Conservation (phyloP, 1,140 invertebrate genomes). For the Trichogramma pretiosum region DNA sequence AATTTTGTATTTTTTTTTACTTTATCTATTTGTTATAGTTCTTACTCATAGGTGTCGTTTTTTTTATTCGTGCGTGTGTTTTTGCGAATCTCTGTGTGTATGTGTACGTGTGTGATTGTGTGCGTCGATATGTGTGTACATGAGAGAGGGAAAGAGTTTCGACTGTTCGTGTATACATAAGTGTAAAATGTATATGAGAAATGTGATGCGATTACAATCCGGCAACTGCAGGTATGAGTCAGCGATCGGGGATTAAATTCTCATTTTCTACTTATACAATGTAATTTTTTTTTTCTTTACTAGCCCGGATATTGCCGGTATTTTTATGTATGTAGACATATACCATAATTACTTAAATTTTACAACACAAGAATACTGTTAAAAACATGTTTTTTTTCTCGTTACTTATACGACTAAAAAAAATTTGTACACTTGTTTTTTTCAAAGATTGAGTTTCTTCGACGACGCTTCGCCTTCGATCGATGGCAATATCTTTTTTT, state of each 20-base stretch:
- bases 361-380: conserved; percentile 45
- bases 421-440: conserved; percentile 46
- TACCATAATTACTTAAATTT: conserved; percentile 47
- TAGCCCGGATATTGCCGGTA: conserved; percentile 33
- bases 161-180: conserved; percentile 15
- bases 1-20: conserved; percentile 1
- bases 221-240: conserved; percentile 39
- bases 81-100: conserved; percentile 2
- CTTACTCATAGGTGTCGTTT: too few relatives aligned
- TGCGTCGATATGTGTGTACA: conserved; percentile 1
- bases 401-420: conserved; percentile 37
- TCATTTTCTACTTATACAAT: conserved; percentile 39
- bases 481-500: too few relatives aligned
- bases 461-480: conserved; percentile 12
- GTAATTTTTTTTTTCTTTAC: conserved; percentile 25
- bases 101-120: conserved; percentile 4
- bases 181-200: conserved; percentile 17
- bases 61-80: too few relatives aligned
- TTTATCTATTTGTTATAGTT: too few relatives aligned
- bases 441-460: conserved; percentile 32
- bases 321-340: conserved; percentile 39
- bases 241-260: conserved; percentile 43
- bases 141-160: conserved; percentile 12
- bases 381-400: too few relatives aligned
- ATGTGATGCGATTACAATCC: too few relatives aligned